Percentiles rank a stretch among this genome's conserved stretches.
These are phyloP conservation scores for Ceyx cyanopectus DNA, from an alignment of 2,113 vertebrate genomes.

Conservation along the genomic window DNA sequence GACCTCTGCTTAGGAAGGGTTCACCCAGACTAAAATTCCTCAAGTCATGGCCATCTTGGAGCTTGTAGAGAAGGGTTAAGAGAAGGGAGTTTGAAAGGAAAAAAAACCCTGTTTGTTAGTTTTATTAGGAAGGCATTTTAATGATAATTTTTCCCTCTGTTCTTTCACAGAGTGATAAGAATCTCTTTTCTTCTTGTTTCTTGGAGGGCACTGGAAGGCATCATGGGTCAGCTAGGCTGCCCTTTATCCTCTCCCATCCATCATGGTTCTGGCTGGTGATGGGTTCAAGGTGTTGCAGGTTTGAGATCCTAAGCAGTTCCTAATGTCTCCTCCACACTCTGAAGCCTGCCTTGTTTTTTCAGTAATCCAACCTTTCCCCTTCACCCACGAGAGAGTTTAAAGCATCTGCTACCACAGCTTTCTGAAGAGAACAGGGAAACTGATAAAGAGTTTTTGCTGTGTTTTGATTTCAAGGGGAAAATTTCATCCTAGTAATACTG, in stretches of 20 bases:
- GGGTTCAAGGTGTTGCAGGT: slow-evolving; percentile 74
- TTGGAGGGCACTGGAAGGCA: slow-evolving; percentile 68
- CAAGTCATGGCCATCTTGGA: slow-evolving; percentile 48
- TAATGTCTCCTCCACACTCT: slow-evolving; percentile 63
- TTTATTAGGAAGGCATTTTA: slow-evolving; percentile 72
- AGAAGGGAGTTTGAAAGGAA: slow-evolving; percentile 42
- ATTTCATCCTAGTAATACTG: neutral
- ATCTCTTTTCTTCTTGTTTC: slow-evolving; percentile 70
- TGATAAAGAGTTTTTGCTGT: slow-evolving; percentile 2
- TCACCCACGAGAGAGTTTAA: slow-evolving; percentile 63
- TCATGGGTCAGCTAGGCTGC: slow-evolving; percentile 66
- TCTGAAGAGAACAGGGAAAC: slow-evolving; percentile 1
- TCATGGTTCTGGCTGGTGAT: slow-evolving; percentile 68
- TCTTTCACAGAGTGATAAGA: slow-evolving; percentile 68
- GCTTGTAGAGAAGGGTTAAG: slow-evolving; percentile 46
- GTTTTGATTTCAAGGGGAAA: slow-evolving; percentile 47
- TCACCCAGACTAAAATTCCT: slow-evolving; percentile 59
- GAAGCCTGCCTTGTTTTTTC: slow-evolving; percentile 73
- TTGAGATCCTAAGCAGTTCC: slow-evolving; percentile 71
- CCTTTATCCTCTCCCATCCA: slow-evolving; percentile 73
- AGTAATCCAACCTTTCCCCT: slow-evolving; percentile 70
- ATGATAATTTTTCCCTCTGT: slow-evolving; percentile 67
- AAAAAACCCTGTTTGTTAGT: slow-evolving; percentile 65
- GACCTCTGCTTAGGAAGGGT: slow-evolving; percentile 47
- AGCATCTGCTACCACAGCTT: slow-evolving; percentile 60